A percentile compares a stretch with the other conserved stretches of the same genome.
Evolutionary conservation across 1,140 invertebrate genomes (phyloP).

Genomic region (Dufourea novaeangliae): DNA sequence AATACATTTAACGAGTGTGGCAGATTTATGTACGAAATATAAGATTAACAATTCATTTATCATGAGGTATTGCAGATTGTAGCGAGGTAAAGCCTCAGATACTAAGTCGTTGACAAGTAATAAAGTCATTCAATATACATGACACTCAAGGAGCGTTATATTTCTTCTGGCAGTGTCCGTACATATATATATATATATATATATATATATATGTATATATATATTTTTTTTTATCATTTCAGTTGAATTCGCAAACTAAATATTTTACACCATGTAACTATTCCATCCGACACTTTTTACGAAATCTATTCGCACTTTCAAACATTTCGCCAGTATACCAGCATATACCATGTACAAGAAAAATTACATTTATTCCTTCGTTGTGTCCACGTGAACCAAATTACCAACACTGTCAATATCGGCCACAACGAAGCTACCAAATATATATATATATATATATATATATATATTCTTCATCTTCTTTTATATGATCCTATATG

Average conservation of each 20-base stretch:
- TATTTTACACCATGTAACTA: constrained; percentile 42
- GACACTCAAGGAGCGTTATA: constrained; percentile 60
- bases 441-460: constrained; percentile 49
- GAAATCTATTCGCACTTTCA: constrained; percentile 50
- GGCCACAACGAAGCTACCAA: constrained; percentile 64
- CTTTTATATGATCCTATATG: constrained; percentile 69
- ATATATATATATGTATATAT: not conserved
- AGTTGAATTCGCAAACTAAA: constrained; percentile 50
- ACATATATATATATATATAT: constrained; percentile 29
- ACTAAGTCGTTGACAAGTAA: constrained; percentile 51
- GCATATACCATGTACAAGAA: constrained; percentile 48
- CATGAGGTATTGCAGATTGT: constrained; percentile 48
- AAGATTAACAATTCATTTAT: constrained; percentile 48
- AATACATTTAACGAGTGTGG: constrained; percentile 36
- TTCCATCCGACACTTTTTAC: constrained; percentile 38
- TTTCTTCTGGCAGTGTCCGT: constrained; percentile 63
- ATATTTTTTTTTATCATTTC: constrained; percentile 35
- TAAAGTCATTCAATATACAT: constrained; percentile 52
- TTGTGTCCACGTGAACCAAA: constrained; percentile 47
- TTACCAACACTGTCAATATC: constrained; percentile 50
- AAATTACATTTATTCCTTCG: constrained; percentile 50
- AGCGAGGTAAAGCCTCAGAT: constrained; percentile 47
- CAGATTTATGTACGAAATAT: constrained; percentile 37
- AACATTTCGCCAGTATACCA: constrained; percentile 39
- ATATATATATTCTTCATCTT: constrained; percentile 50